These are phyloP conservation scores for Otus scops DNA, from an alignment of 2,797 vertebrate genomes.

Conservation along the genomic window DNA sequence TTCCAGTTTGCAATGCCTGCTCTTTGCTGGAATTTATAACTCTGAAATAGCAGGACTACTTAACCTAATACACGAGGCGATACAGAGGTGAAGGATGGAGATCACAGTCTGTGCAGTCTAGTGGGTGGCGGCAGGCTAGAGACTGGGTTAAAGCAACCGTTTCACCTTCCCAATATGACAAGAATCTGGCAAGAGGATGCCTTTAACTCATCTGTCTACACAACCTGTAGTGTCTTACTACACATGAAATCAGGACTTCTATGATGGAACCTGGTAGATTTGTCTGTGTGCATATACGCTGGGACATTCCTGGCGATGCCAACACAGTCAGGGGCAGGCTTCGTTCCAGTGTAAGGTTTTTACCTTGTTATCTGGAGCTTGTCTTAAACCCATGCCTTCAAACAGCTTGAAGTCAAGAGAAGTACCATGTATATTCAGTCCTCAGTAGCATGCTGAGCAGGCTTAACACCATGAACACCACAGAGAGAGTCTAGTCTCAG, in stretches of 20 bases:
- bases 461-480: neutral
- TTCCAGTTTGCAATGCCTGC: neutral
- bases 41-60: neutral
- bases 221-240: neutral
- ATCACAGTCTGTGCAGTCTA: neutral
- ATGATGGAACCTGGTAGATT: neutral
- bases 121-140: neutral
- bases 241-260: neutral
- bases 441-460: neutral
- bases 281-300: neutral
- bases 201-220: neutral
- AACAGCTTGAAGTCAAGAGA: neutral
- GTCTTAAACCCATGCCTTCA: neutral
- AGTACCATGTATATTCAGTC: neutral
- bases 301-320: neutral
- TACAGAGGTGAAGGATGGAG: neutral
- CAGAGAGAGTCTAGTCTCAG: neutral
- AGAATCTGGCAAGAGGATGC: neutral
- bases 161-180: neutral
- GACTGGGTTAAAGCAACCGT: neutral
- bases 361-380: neutral
- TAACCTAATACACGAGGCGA: neutral
- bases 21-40: neutral
- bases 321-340: neutral
- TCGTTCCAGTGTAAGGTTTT: neutral